Base-by-base conservation (phyloP, 2,888 invertebrate species). In the Idaea dimidiata region DNA sequence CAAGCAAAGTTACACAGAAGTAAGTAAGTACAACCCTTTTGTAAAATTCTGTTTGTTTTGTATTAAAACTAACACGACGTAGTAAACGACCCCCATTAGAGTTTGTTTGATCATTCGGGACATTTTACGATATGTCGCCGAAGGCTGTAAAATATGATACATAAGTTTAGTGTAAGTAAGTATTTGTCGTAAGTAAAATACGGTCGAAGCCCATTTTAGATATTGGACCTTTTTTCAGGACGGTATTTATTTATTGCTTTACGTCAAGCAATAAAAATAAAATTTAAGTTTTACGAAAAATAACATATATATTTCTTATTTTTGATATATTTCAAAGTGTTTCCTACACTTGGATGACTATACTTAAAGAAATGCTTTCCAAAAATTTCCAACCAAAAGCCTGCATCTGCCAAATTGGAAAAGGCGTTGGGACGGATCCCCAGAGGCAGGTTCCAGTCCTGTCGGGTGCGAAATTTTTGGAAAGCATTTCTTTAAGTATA, bases 41-140 rank as follows among this genome's bases (percentile, higher is more conserved):
- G 43, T 43, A 43, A 43, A 43, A 8, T 33, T 33, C 43, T 43
- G 43, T 43, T 43, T 43, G 43, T 43, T 43, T 43, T 43, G 43
- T 43, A 43, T 43, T 43, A 43, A 43, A 43, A 43, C 43, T 80
- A 78, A 76, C 71, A 75, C 65, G 69, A 69, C 76, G 74, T 70
- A 76, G 74, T 43, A 43, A 43, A 79, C 77, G 75, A 65, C 0
- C 10, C 64, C 74, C 70, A 64, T 70, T 74, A 77, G 71, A 68
- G 33, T 32, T 16, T 58, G 71, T 69, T 74, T 77, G 75, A 79
- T 83, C 68, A 83, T 84, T 80, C 80, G 79, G 67, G 64, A 72
- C 72, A 72, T 73, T 79, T 77, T 75, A 77, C 70, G 75, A 79
- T 72, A 79, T 77, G 73, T 76, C 79, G 76, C 72, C 72, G 58